A percentile compares a stretch with the other conserved stretches of the same genome.
Evolutionary conservation across 2,888 invertebrate species (phyloP).

Genomic region (Mesochorus sp.): DNA sequence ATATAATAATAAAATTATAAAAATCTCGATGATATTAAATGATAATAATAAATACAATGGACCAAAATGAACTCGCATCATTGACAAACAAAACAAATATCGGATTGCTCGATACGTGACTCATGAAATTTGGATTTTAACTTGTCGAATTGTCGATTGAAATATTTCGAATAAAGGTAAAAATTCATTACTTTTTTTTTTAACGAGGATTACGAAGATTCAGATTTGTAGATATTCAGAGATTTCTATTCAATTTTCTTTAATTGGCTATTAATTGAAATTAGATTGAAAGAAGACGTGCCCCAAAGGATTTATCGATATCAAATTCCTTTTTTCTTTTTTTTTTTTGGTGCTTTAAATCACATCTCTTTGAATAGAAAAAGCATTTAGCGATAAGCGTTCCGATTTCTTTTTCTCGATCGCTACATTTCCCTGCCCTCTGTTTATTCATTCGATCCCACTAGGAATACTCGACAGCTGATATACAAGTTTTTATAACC

Average conservation of each 20-base stretch:
- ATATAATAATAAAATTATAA: neutral
- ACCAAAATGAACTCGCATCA: neutral
- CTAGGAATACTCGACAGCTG: constrained; percentile 14
- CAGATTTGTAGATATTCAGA: too few relatives aligned
- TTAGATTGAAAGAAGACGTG: neutral
- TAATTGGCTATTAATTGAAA: neutral
- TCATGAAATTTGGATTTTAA: neutral
- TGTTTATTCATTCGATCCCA: constrained; percentile 24
- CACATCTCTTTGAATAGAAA: neutral
- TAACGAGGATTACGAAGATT: too few relatives aligned
- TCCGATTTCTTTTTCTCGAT: neutral
- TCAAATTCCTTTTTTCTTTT: neutral
- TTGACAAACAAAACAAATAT: neutral
- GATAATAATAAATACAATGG: neutral
- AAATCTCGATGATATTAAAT: too few relatives aligned
- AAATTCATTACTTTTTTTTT: neutral
- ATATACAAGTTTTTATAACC: neutral
- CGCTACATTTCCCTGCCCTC: neutral
- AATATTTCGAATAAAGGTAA: neutral
- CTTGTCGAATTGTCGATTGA: neutral
- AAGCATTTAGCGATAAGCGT: neutral
- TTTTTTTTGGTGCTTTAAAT: neutral
- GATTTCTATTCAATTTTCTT: too few relatives aligned
- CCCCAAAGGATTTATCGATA: neutral
- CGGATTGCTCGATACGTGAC: neutral